Evolutionary conservation across 2,113 vertebrate genomes (phyloP), one percentile per base, ranked within the genome.

Genomic region (Notothenia rossii): DNA sequence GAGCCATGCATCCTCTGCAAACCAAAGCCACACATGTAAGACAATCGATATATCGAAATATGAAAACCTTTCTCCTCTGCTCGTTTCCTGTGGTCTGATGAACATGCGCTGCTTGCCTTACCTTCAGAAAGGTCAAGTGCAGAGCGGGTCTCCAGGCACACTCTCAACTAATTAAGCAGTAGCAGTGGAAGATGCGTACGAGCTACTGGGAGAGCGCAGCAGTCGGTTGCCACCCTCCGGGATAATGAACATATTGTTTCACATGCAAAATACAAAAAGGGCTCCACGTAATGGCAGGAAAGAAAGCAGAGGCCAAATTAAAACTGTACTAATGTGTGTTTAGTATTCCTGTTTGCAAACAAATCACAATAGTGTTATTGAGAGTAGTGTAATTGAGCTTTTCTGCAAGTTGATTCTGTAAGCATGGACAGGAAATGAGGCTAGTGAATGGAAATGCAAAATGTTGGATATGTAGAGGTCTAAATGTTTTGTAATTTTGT

Each of bases 71-170:
- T 87, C 60, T 66, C 56, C 79, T 85, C 77, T 54, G 75, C 91
- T 92, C 81, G 90, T 92, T 92, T 90, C 87, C 82, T 86, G 60
- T 76, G 75, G 87, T 86, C 88, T 88, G 91, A 79, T 88, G 86
- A 93, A 91, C 93, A 93, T 79, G 78, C 80, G 55, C 78, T 59
- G 82, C 84, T 84, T 73, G 90, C 86, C 87, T 90, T 88, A 89
- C 92, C 89, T 91, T 92, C 90, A 82, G 78, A 93, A 94, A 94
- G 93, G 94, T 94, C 94, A 94, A 91, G 87, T 84, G 76, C 84
- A 91, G 89, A 92, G 82, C 83, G 67, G 80, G 88, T 91, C 92
- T 94, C 84, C 85, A 80, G 84, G 90, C 90, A 67, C 90, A 79
- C 63, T 77, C 80, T 83, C 70, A 67, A 74, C 92, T 94, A 94